Conservation (phyloP, 2,888 invertebrate genomes). For the Amphipyra berbera region DNA sequence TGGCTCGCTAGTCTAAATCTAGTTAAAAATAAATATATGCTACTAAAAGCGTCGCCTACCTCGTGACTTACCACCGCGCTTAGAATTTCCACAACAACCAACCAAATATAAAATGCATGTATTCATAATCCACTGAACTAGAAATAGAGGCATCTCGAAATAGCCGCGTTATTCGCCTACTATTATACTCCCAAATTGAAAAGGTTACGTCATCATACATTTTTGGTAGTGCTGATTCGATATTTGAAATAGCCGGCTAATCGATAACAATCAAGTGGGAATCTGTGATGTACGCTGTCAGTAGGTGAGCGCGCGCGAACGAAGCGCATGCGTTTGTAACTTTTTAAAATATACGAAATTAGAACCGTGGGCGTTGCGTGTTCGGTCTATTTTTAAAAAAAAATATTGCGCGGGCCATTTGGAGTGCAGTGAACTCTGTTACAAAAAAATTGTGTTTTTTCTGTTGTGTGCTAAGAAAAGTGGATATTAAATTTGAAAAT, state of each 20-base stretch:
- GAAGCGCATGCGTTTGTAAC: slow-evolving; percentile 72
- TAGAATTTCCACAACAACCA: slow-evolving; percentile 58
- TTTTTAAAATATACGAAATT: slow-evolving; percentile 67
- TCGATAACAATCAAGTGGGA: slow-evolving; percentile 63
- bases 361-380: slow-evolving; percentile 70
- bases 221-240: slow-evolving; percentile 21
- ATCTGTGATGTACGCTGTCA: slow-evolving; percentile 69
- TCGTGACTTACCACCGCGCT: slow-evolving; percentile 61
- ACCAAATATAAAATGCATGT: slow-evolving; percentile 36
- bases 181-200: slow-evolving; percentile 36
- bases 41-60: slow-evolving; percentile 49
- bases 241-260: slow-evolving; percentile 68
- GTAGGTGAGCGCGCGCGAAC: slow-evolving; percentile 75
- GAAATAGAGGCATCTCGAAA: slow-evolving; percentile 21
- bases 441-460: slow-evolving; percentile 60
- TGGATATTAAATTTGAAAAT: slow-evolving; percentile 44
- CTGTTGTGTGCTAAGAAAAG: slow-evolving; percentile 48
- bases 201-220: slow-evolving; percentile 7
- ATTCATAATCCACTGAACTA: neutral
- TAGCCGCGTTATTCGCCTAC: slow-evolving; percentile 20
- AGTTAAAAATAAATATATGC: slow-evolving; percentile 62
- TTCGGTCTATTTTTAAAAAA: slow-evolving; percentile 75
- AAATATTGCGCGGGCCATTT: slow-evolving; percentile 61
- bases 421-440: slow-evolving; percentile 83
- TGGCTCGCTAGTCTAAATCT: slow-evolving; percentile 60